A percentile compares a stretch with the other conserved stretches of the same genome.
These are phyloP conservation scores for Zosterops borbonicus DNA, from an alignment of 2,113 vertebrate genomes.

Conservation along the genomic window DNA sequence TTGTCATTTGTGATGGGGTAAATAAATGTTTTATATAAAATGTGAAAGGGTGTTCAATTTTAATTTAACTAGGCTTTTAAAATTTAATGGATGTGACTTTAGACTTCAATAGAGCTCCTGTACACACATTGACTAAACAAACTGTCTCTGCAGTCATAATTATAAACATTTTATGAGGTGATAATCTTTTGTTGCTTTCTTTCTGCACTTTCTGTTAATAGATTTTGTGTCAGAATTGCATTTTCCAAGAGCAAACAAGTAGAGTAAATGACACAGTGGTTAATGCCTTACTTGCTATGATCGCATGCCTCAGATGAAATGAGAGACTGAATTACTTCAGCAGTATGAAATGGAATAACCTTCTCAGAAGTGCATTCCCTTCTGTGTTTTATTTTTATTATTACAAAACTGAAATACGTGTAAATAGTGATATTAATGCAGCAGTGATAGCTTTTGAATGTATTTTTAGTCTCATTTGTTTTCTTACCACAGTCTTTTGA, in stretches of 20 bases:
- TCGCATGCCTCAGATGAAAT: neutral
- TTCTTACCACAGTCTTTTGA: neutral
- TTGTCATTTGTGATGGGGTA: neutral
- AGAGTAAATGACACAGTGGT: neutral
- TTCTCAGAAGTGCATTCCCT: neutral
- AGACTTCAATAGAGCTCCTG: neutral
- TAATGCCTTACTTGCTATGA: neutral
- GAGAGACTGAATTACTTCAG: neutral
- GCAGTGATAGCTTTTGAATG: neutral
- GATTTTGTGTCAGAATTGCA: neutral
- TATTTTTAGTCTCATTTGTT: neutral
- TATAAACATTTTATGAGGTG: conserved; percentile 35
- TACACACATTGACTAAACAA: neutral
- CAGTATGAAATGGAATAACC: neutral
- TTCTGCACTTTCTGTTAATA: neutral
- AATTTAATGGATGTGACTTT: conserved; percentile 16
- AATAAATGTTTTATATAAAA: neutral
- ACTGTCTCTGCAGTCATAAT: neutral
- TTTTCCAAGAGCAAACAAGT: neutral
- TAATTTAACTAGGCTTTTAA: conserved; percentile 13
- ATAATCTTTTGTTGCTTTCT: neutral
- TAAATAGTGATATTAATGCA: neutral
- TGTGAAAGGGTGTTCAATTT: neutral
- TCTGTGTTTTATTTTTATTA: neutral
- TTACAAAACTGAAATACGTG: neutral